A percentile compares a stretch with the other conserved stretches of the same genome.
Conservation (phyloP, 2,888 invertebrate species). For the Drosophila dives region DNA sequence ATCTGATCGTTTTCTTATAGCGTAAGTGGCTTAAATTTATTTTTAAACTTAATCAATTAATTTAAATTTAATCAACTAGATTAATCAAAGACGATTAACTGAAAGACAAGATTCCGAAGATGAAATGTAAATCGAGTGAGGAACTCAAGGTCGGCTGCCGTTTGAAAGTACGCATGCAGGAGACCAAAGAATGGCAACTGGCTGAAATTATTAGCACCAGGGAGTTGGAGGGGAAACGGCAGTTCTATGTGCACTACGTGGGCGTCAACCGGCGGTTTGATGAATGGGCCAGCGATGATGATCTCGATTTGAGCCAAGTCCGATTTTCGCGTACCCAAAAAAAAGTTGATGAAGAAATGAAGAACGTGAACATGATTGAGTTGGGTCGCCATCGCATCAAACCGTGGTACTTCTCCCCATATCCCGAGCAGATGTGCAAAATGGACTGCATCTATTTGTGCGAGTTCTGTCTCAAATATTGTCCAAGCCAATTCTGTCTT, state of each 20-base stretch:
- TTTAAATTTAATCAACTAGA: background rate
- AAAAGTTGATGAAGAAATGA: constrained; percentile 90
- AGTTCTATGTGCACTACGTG: constrained; percentile 98
- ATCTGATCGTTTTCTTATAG: background rate
- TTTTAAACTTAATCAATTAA: background rate
- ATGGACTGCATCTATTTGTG: constrained; percentile 97
- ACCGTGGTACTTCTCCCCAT: constrained; percentile 99
- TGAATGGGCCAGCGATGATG: constrained; percentile 98
- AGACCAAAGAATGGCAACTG: constrained; percentile 96
- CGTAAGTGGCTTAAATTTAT: background rate
- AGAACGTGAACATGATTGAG: constrained; percentile 99
- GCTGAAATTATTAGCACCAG: constrained; percentile 98
- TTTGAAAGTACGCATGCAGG: constrained; percentile 96
- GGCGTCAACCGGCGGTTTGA: constrained; percentile 99
- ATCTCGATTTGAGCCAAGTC: constrained; percentile 95
- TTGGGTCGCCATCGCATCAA: constrained; percentile 96
- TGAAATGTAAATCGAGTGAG: constrained; percentile 86
- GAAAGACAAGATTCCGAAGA: background rate
- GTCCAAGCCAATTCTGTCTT: constrained; percentile 97
- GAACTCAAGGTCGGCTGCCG: constrained; percentile 95
- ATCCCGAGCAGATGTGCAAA: constrained; percentile 96
- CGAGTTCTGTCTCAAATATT: constrained; percentile 99
- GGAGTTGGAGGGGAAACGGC: constrained; percentile 88
- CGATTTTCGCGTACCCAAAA: constrained; percentile 91
- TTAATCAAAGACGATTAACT: background rate